Base-by-base conservation (phyloP, 2,113 vertebrate genomes). In the Symphodus melops region DNA sequence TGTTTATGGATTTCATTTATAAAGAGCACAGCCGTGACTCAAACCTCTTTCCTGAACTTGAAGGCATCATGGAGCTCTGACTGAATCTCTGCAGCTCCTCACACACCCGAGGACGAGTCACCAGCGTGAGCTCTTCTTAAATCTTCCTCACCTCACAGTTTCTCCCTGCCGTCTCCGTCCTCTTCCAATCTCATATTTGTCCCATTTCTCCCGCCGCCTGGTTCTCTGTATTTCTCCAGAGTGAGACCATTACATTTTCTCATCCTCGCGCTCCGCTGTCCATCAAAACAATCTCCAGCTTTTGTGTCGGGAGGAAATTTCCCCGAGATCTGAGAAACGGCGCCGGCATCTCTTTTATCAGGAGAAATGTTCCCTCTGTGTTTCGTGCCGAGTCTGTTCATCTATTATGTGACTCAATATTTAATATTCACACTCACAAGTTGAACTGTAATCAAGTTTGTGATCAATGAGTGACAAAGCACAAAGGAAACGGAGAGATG, bases 51-150 rank as follows among this genome's bases (percentile, higher is more conserved):
- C 1, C 28, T 33, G 28, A 6, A 33, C 28, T 5, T 33, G 6
- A 33, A 33, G 28, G 28, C n/a, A n/a, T n/a, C n/a, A n/a, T n/a
- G n/a, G 39, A 41, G 39, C 39, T 41, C 73, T 53, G 71, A 60
- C 77, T 72, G 28, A 84, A 82, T 88, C 54, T 53, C 46, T 63
- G 56, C 14, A 67, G 13, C 54, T 52, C 63, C 72, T 46, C 67
- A 54, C 42, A 19, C 36, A 48, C 46, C 12, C 57, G 59, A 44
- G 69, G 61, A 53, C 49, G 58, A 85, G 48, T 65, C 64, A 53
- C 71, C 71, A 84, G 46, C 55, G 25, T 80, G 51, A 79, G 79
- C 86, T 84, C 60, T 56, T 66, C 56, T 75, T 88, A 81, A 85
- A 72, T 88, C 68, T 64, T 72, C 69, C 67, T 77, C 52, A 33